Base-by-base conservation (phyloP, 2,888 invertebrate species). In the Philopedon plagiatum region DNA sequence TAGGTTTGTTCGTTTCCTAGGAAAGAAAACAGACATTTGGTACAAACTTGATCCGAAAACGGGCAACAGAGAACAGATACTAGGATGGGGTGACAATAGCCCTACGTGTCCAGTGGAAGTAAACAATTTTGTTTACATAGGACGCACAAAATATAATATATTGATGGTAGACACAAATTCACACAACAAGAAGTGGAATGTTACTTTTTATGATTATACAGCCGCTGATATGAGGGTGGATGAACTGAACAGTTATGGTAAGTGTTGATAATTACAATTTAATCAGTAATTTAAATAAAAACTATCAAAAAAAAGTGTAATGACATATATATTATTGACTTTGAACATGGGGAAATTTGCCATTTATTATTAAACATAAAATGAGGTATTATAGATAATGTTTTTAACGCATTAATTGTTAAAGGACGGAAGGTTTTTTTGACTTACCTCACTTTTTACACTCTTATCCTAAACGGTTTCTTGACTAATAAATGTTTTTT, bases 131-230 rank as follows among this genome's bases (percentile, higher is more conserved):
- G 87, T 95, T 64, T 94, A 92, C 82, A 90, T 95, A 26, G 95
- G 95, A 0, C 90, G 96, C 68, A 95, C 97, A 0, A 94, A 98
- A 82, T 99, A 98, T 85, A 95, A 95, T 72, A 92, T 99, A 56
- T 92, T 95, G 82, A 98, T 99, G 97, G 94, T 94, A 76, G 98
- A 99, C 82, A 92, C 91, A 75, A 91, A 93, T 37, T 89, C 88
- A 19, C 87, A 90, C 41, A 87, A 88, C 54, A 92, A 93, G 81
- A 92, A 92, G 75, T 99, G 98, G 98, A 99, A 99, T 86, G 95
- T 98, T 4, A 98, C 98, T 0, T 99, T 95, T 87, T 95, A 93
- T 81, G 98, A 98, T 86, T 99, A 99, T 84, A 93, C 97, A 1
- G 92, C 96, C 0, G 90, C 90, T 82, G 92, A 92, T 75, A 94